Evolutionary conservation across 1,140 invertebrate species (phyloP).

Genomic region (Anthonomus grandis): DNA sequence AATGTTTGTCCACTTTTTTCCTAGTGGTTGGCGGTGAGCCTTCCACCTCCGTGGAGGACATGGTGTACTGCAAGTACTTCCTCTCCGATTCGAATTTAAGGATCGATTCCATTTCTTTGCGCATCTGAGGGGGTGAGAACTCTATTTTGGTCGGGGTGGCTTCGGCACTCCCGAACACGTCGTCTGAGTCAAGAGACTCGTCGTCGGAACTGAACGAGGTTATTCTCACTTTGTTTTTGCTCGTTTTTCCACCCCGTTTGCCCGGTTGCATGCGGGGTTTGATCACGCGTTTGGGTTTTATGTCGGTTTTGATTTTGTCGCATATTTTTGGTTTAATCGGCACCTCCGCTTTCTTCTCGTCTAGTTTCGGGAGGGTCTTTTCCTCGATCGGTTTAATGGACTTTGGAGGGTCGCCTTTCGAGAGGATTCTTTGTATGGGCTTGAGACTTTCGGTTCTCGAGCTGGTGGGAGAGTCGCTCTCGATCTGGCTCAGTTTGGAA

Average conservation of each 20-base stretch:
- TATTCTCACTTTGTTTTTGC: conserved; percentile 63
- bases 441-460: conserved; percentile 64
- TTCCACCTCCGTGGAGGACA: conserved; percentile 70
- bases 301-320: conserved; percentile 50
- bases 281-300: conserved; percentile 54
- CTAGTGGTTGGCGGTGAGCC: conserved; percentile 65
- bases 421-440: conserved; percentile 53
- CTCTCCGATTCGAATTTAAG: conserved; percentile 65
- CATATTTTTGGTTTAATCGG: conserved; percentile 39
- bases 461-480: conserved; percentile 67
- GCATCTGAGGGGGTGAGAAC: conserved; percentile 66
- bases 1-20: conserved; percentile 56
- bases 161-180: conserved; percentile 68
- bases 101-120: conserved; percentile 68
- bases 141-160: conserved; percentile 63
- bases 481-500: conserved; percentile 68
- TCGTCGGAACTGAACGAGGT: conserved; percentile 70
- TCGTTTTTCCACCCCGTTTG: conserved; percentile 53
- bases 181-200: conserved; percentile 67
- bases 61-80: conserved; percentile 65
- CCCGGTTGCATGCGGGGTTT: conserved; percentile 56
- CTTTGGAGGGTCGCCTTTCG: conserved; percentile 45
- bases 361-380: conserved; percentile 27
- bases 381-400: conserved; percentile 40
- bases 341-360: conserved; percentile 28